phyloP scores from a whole-genome alignment of 2,113 vertebrate species.

The Sturnus vulgaris region DNA sequence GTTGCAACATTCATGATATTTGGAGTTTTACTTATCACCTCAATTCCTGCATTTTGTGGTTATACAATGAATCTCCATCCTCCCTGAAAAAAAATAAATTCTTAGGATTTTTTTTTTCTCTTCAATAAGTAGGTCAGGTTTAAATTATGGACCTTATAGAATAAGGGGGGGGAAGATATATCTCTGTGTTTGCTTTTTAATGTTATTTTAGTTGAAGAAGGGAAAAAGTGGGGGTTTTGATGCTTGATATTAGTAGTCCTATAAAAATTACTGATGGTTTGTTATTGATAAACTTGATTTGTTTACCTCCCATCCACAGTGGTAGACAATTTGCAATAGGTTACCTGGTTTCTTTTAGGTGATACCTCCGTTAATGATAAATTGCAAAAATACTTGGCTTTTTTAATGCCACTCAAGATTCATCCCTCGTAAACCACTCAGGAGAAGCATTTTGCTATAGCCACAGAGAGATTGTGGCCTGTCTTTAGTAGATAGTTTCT shows the following conservation, averaged over 20 bases:
- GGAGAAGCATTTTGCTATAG: neutral
- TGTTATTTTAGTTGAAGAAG: neutral
- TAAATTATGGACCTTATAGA: neutral
- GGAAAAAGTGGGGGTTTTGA: neutral
- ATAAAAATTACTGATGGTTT: neutral
- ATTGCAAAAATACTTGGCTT: neutral
- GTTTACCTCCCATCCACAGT: neutral
- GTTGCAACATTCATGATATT: neutral
- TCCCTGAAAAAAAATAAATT: neutral
- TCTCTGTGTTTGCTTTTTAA: neutral
- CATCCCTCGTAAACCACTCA: neutral
- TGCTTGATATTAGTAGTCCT: neutral
- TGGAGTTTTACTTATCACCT: neutral
- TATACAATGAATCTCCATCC: neutral
- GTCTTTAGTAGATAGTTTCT: neutral
- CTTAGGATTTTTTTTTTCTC: neutral
- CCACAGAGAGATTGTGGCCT: neutral
- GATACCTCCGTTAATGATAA: neutral
- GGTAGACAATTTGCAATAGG: neutral
- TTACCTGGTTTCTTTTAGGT: neutral
- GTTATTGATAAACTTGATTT: neutral
- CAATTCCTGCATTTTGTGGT: neutral
- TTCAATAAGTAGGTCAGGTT: neutral
- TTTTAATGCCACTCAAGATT: neutral
- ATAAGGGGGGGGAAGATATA: neutral